Conservation (phyloP, 2,888 invertebrate species). For the Acleris literana region DNA sequence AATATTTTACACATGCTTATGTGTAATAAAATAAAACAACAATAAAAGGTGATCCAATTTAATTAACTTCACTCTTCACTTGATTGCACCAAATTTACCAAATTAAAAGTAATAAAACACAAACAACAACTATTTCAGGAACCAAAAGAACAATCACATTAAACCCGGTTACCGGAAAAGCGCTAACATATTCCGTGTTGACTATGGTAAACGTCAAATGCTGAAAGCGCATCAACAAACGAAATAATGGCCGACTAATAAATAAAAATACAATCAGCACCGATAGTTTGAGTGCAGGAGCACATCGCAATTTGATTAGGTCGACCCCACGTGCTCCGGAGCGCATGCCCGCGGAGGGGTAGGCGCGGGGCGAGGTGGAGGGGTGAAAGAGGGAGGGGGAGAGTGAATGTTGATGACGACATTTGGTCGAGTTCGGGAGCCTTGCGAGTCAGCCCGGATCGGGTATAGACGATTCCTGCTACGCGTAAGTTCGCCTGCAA, state of each 20-base stretch:
- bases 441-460: constrained; percentile 53
- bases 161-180: neutral
- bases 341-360: constrained; percentile 61
- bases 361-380: constrained; percentile 44
- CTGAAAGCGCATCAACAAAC: constrained; percentile 9
- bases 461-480: constrained; percentile 43
- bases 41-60: too few species aligned
- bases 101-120: too few species aligned
- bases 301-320: constrained; percentile 62
- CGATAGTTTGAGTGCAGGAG: constrained; percentile 50
- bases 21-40: too few species aligned
- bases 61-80: too few species aligned
- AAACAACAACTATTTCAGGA: too few species aligned
- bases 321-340: constrained; percentile 53
- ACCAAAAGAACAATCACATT: neutral
- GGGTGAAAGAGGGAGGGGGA: constrained; percentile 46
- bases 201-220: constrained; percentile 26
- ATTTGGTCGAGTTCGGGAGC: constrained; percentile 62
- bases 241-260: constrained; percentile 22
- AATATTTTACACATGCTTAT: too few species aligned
- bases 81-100: too few species aligned
- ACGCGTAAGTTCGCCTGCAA: constrained; percentile 18
- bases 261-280: constrained; percentile 41
- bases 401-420: constrained; percentile 71
- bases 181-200: constrained; percentile 17